Percentiles rank a stretch among this genome's conserved stretches.
These are phyloP conservation scores for Apis cerana DNA, from an alignment of 1,140 invertebrate genomes.

Conservation along the genomic window DNA sequence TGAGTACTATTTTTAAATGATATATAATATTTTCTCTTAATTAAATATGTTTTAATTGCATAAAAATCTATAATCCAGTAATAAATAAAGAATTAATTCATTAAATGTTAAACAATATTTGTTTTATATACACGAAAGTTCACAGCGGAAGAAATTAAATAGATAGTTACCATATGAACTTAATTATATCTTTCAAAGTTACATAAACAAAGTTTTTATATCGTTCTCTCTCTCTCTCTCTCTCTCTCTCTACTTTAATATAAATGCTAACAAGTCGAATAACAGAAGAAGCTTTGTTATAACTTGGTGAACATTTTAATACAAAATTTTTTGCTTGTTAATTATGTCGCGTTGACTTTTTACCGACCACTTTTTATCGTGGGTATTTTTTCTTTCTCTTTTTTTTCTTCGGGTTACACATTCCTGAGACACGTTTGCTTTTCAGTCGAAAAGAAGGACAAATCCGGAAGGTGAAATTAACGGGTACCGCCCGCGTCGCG, in stretches of 20 bases:
- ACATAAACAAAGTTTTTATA: not conserved
- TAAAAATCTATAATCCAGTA: too few species aligned
- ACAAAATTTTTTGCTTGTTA: slow-evolving; percentile 5
- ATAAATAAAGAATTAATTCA: too few species aligned
- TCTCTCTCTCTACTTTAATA: not conserved
- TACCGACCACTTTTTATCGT: not conserved
- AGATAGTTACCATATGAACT: too few species aligned
- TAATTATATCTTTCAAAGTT: too few species aligned
- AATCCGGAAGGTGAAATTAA: slow-evolving; percentile 7
- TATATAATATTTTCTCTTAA: too few species aligned
- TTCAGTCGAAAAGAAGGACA: not conserved
- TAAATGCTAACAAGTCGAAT: not conserved
- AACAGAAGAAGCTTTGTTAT: not conserved
- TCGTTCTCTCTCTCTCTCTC: too few species aligned
- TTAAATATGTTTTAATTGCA: too few species aligned
- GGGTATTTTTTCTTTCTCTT: too few species aligned
- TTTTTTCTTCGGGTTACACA: not conserved
- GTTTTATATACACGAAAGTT: too few species aligned
- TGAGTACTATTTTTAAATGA: too few species aligned
- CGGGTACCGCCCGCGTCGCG: not conserved
- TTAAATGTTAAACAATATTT: too few species aligned
- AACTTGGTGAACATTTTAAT: not conserved
- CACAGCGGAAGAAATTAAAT: too few species aligned
- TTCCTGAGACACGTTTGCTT: not conserved
- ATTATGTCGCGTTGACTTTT: not conserved